Conservation (phyloP, 2,888 invertebrate species). For the Candidula unifasciata region DNA sequence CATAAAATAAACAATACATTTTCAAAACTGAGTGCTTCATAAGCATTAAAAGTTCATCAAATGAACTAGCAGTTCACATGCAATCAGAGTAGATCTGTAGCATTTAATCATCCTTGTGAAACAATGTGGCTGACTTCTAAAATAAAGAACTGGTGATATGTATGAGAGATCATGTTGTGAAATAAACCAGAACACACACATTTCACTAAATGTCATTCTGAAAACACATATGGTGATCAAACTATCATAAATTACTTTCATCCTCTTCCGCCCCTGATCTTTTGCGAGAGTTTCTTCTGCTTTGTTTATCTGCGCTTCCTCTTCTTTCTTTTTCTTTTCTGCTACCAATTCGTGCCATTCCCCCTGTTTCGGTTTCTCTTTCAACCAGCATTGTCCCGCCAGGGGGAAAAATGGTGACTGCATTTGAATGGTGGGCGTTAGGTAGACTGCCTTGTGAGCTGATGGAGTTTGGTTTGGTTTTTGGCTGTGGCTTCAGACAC, state of each 20-base stretch:
- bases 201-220: not conserved
- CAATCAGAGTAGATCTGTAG: not conserved
- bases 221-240: not conserved
- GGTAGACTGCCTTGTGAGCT: conserved; percentile 46
- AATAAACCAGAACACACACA: not conserved
- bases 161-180: conserved; percentile 5
- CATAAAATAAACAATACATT: no score
- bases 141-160: conserved; percentile 9
- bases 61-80: not conserved
- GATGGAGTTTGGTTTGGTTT: conserved; percentile 53
- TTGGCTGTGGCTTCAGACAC: conserved; percentile 66
- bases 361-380: conserved; percentile 20
- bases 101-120: not conserved
- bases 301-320: conserved; percentile 32
- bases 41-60: no score
- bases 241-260: conserved; percentile 57
- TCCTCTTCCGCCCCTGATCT: conserved; percentile 55
- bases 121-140: conserved; percentile 6
- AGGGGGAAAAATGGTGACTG: conserved; percentile 16
- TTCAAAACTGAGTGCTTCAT: no score
- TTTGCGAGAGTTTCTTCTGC: conserved; percentile 45
- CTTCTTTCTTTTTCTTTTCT: conserved; percentile 19
- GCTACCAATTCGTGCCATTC: not conserved
- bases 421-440: conserved; percentile 44
- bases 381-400: conserved; percentile 35